Evolutionary conservation across 2,113 vertebrate genomes (phyloP), one percentile per base, ranked within the genome.

Genomic region (Macrotis lagotis): DNA sequence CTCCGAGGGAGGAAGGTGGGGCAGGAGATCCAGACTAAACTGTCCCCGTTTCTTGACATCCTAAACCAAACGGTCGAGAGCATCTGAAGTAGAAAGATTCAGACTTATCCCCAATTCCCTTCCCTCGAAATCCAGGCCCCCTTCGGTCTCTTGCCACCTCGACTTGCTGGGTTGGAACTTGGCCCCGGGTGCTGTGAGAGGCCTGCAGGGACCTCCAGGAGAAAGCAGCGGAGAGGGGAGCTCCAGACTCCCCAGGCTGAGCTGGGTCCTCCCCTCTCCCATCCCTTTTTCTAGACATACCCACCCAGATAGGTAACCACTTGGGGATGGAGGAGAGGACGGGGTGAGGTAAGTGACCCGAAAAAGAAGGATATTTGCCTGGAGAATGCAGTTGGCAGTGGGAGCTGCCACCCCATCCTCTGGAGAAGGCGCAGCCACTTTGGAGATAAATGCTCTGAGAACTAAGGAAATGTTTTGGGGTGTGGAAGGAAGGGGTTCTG

Each of bases 21-120:
- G 4, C 59, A 50, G 94, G 51, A 55, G 92, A 51, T 59, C 55
- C 90, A 48, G 10, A 53, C 96, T 95, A 92, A 95, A 96, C 95
- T 93, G 96, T 94, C 94, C 95, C 93, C 28, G 93, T 55, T 51
- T 37, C 59, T 48, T 48, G 49, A 55, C 26, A 55, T 28, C 89
- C 31, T 0, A 31, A 53, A 4, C 92, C 91, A 91, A 93, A 91
- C 91, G 91, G 51, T 93, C 0, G 28, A 51, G 91, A 89, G n/a
- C 66, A 22, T 51, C 51, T 0, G 50, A 48, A 37, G 89, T 52
- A 19, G 4, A 92, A 92, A 92, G 94, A 92, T 44, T 25, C 91
- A 31, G 50, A 66, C 50, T 47, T 66, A 89, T 55, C 1, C 48
- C 91, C 53, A 66, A 89, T 88, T 95, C 91, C 53, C 48, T 90